These are phyloP conservation scores for Temnothorax rugatulus DNA, from an alignment of 2,888 invertebrate genomes.

Conservation along the genomic window DNA sequence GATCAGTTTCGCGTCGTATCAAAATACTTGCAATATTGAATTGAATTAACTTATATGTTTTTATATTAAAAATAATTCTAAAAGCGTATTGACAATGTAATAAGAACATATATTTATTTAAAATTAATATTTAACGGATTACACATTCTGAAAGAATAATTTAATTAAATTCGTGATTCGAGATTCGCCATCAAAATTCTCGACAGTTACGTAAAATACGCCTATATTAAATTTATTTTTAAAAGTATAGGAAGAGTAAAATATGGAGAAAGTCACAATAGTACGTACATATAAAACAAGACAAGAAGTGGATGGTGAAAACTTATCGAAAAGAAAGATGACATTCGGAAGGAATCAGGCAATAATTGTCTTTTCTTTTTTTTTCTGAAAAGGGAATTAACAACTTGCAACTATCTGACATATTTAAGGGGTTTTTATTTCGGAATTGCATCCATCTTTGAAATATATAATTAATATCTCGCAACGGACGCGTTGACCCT, in stretches of 20 bases:
- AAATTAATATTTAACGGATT: background rate
- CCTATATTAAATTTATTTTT: background rate
- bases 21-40: background rate
- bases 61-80: conserved; percentile 7
- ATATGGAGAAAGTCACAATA: background rate
- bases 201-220: background rate
- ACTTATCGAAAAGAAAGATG: background rate
- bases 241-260: conserved; percentile 2
- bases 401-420: conserved; percentile 17
- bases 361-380: background rate
- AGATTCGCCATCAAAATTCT: background rate
- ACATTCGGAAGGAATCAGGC: background rate
- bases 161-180: background rate
- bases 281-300: background rate
- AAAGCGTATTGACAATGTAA: background rate
- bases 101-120: background rate
- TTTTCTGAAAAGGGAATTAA: background rate
- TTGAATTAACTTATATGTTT: no score
- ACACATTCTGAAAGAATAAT: background rate
- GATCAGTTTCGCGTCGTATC: background rate
- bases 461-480: conserved; percentile 77
- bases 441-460: conserved; percentile 76
- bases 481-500: conserved; percentile 71
- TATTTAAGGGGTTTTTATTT: conserved; percentile 74
- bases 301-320: background rate